These are phyloP conservation scores for Scaptomyza caliginosa DNA, from an alignment of 2,888 invertebrate genomes.

Conservation along the genomic window DNA sequence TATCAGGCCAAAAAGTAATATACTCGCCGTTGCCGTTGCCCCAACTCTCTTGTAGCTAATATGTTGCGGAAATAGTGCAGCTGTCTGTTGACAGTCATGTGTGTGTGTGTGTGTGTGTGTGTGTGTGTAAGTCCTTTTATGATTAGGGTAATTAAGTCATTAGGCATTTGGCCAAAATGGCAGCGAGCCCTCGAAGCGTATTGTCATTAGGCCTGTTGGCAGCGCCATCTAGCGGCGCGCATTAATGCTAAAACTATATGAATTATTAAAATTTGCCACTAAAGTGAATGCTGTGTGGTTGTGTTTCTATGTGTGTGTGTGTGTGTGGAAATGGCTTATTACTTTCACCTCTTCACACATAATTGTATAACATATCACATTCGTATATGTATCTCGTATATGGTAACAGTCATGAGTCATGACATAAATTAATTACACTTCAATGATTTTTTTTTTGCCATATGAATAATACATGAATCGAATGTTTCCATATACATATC, in stretches of 20 bases:
- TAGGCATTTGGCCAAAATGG: conserved; percentile 64
- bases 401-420: conserved; percentile 41
- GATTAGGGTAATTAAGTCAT: conserved; percentile 77
- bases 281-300: neutral
- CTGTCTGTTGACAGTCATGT: conserved; percentile 42
- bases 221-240: conserved; percentile 48
- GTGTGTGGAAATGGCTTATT: conserved; percentile 20
- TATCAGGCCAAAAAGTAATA: conserved; percentile 49
- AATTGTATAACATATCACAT: neutral
- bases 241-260: conserved; percentile 68
- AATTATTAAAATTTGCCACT: conserved; percentile 66
- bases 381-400: conserved; percentile 10
- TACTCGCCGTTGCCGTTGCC: conserved; percentile 6
- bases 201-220: conserved; percentile 53
- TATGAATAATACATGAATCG: conserved; percentile 66
- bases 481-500: neutral
- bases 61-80: conserved; percentile 60
- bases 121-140: conserved; percentile 45
- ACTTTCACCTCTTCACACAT: conserved; percentile 56
- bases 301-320: conserved; percentile 4
- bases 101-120: conserved; percentile 13
- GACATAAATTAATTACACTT: conserved; percentile 73
- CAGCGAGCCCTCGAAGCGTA: conserved; percentile 15
- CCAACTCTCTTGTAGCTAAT: conserved; percentile 19
- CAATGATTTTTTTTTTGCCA: conserved; percentile 64